phyloP scores from a whole-genome alignment of 2,888 invertebrate genomes.

The Harmothoe impar region DNA sequence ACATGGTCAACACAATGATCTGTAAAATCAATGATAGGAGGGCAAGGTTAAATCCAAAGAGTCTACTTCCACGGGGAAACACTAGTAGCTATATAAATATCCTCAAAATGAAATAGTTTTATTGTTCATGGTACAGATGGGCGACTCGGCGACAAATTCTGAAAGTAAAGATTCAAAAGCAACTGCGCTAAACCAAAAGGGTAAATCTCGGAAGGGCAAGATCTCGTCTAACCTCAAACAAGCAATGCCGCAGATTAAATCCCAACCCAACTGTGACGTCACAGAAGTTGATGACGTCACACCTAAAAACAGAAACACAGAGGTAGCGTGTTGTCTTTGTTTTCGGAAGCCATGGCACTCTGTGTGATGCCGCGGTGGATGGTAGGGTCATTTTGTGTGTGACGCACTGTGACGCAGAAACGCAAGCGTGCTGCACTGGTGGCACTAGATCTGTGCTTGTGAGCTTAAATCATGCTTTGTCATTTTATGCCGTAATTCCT shows the following conservation, averaged over 20 bases:
- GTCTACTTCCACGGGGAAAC: too few species aligned
- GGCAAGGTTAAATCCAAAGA: too few species aligned
- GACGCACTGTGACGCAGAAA: neutral
- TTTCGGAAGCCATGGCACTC: neutral
- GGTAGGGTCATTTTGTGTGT: neutral
- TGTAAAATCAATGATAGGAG: too few species aligned
- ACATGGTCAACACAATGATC: too few species aligned
- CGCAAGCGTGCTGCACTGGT: neutral
- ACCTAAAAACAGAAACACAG: neutral
- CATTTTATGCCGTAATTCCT: too few species aligned
- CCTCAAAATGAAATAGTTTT: neutral
- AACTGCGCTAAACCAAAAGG: neutral
- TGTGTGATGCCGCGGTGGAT: neutral
- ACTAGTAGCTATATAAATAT: too few species aligned
- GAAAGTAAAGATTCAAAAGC: slow-evolving; percentile 10
- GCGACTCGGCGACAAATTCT: neutral
- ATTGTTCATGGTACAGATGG: slow-evolving; percentile 21
- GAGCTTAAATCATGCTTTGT: too few species aligned
- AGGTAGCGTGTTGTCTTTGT: neutral
- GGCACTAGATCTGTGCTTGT: neutral
- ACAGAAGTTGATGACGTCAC: neutral
- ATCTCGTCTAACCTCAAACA: neutral
- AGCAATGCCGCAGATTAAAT: neutral
- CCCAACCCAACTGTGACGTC: neutral
- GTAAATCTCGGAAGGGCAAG: slow-evolving; percentile 17